Base-by-base conservation (phyloP, 2,113 vertebrate species). In the Monarcha castaneiventris region DNA sequence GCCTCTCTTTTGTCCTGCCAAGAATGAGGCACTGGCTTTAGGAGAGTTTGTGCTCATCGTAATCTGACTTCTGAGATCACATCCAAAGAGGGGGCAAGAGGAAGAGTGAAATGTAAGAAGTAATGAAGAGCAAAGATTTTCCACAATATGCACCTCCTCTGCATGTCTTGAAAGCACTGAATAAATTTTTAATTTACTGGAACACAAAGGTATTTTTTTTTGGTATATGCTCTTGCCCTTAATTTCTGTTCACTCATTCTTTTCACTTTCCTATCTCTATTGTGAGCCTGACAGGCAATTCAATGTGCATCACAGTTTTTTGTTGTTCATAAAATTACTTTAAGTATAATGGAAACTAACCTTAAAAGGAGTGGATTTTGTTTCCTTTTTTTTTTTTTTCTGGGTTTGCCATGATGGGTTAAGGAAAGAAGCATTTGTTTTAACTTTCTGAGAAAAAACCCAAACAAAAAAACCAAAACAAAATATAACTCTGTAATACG, bases 1-100 rank as follows among this genome's bases (percentile, higher is more conserved):
- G 85, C 59, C 29, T 90, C 51, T 87, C 52, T 87, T 93, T 88
- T 89, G 82, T 87, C 80, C 73, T 94, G 95, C 93, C 89, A 94
- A 89, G 69, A 95, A 87, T 1, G 16, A 96, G 78, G 72, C 0
- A 0, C 35, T 55, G 37, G 68, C 51, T 95, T 91, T 81, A 44
- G 27, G 58, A 92, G 62, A 89, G 64, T 27, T 72, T 75, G 64
- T 41, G 58, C 61, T 84, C 1, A 0, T 61, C 0, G 0, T 87
- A 82, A 78, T 81, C 73, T 78, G 74, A 33, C 22, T 93, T 88
- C 63, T 92, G 55, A 93, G 86, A 87, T 39, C 8, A 20, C 19
- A 83, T 84, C 78, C 87, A 89, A 56, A 81, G 43, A 83, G 9
- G 82, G 26, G 14, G 25, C 27, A 82, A 76, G 30, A 86, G 16